phyloP scores from a whole-genome alignment of 2,797 vertebrate genomes.

The Hypotaenidia philippensis region DNA sequence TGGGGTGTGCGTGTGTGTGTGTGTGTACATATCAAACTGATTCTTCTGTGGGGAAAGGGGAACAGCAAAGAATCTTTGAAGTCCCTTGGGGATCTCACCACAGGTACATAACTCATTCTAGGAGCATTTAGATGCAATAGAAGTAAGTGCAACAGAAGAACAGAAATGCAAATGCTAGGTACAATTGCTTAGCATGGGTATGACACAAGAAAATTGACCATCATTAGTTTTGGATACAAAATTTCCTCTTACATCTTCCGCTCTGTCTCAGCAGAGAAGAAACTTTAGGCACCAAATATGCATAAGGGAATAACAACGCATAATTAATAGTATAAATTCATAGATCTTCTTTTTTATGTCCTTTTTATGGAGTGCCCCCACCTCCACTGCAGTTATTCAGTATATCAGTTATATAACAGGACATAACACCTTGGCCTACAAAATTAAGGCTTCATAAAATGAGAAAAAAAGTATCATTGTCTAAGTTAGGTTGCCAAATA shows the following conservation, averaged over 20 bases:
- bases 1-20: not conserved
- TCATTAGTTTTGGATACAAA: not conserved
- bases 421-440: not conserved
- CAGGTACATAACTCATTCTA: not conserved
- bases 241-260: not conserved
- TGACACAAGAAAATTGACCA: not conserved
- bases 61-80: not conserved
- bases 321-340: not conserved
- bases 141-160: not conserved
- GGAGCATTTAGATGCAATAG: not conserved
- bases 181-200: fast-evolving
- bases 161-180: not conserved
- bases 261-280: not conserved
- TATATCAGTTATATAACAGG: not conserved
- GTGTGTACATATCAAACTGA: not conserved
- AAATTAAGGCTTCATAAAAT: not conserved
- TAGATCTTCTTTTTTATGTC: not conserved
- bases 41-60: not conserved
- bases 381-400: not conserved
- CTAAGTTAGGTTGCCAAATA: not conserved
- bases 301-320: not conserved
- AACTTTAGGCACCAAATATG: fast-evolving
- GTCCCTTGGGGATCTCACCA: not conserved
- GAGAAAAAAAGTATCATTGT: not conserved
- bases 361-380: fast-evolving